phyloP scores from a whole-genome alignment of 2,888 invertebrate species.

The Athalia cordata region DNA sequence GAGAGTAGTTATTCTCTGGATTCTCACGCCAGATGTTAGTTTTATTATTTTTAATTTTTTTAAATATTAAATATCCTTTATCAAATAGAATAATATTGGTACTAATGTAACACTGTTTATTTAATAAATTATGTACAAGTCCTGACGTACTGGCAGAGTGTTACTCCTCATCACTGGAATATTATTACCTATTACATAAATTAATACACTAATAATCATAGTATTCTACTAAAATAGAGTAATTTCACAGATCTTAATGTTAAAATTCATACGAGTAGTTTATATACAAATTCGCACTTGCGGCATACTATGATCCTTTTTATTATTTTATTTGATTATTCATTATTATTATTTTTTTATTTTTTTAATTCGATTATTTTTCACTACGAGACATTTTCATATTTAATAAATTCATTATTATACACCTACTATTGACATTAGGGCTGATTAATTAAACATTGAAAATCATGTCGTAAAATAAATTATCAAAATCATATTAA shows the following conservation, averaged over 20 bases:
- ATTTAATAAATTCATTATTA: not conserved
- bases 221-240: conserved; percentile 68
- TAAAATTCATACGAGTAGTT: conserved; percentile 24
- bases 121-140: conserved; percentile 71
- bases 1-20: too few relatives aligned
- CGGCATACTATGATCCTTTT: conserved; percentile 18
- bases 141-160: conserved; percentile 60
- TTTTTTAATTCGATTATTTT: not conserved
- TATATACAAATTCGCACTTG: conserved; percentile 39
- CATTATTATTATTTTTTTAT: not conserved
- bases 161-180: conserved; percentile 61
- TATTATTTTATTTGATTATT: not conserved
- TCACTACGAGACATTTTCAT: not conserved
- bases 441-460: conserved; percentile 18
- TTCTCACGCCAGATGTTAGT: not conserved
- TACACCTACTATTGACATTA: conserved; percentile 26
- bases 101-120: conserved; percentile 62
- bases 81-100: not conserved
- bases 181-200: conserved; percentile 61
- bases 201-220: conserved; percentile 59
- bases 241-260: conserved; percentile 68
- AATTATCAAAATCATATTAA: conserved; percentile 51
- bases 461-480: conserved; percentile 48
- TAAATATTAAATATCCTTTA: not conserved
- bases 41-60: not conserved